Base-by-base conservation (phyloP, 2,797 vertebrate genomes). In the Liasis olivaceus region DNA sequence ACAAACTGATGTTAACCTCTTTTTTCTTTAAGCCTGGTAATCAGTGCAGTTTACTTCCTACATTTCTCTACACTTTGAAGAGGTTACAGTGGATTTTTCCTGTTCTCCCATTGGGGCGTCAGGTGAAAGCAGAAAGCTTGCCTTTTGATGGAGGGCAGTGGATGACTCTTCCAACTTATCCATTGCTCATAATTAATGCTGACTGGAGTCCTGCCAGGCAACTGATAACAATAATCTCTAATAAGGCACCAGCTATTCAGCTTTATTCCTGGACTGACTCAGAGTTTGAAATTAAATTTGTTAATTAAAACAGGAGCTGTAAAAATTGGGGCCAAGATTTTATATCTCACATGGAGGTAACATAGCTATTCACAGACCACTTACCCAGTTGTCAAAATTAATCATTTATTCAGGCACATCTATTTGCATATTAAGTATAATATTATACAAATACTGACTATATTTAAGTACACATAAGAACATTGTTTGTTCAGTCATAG, bases 191-290 rank as follows among this genome's bases (percentile, higher is more conserved):
- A 97, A 97, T 96, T 97, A 96, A 95, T 96, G 96, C 96, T 92
- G 94, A 96, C 95, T 92, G 93, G 95, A 96, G 95, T 96, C 97
- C 97, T 98, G 97, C 91, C 90, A 97, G 93, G 97, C 89, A 95
- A 96, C 97, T 98, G 97, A 98, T 98, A 98, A 97, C 97, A 95
- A 95, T 97, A 97, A 98, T 97, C 97, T 97, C 94, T 95, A 96
- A 96, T 96, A 95, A 96, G 96, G 91, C 92, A 89, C 93, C 93
- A 0, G 12, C 94, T 94, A 60, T 93, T 96, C 93, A 93, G 14
- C 95, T 95, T 94, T 91, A 90, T 93, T 93, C 95, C 92, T 92
- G 89, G 95, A 95, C 95, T 95, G 93, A 87, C 69, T 93, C 95
- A 96, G 95, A 97, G 95, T 92, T 93, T 0, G 0, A 95, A 96